phyloP scores from a whole-genome alignment of 2,797 vertebrate species.

The Sebastes dallii region DNA sequence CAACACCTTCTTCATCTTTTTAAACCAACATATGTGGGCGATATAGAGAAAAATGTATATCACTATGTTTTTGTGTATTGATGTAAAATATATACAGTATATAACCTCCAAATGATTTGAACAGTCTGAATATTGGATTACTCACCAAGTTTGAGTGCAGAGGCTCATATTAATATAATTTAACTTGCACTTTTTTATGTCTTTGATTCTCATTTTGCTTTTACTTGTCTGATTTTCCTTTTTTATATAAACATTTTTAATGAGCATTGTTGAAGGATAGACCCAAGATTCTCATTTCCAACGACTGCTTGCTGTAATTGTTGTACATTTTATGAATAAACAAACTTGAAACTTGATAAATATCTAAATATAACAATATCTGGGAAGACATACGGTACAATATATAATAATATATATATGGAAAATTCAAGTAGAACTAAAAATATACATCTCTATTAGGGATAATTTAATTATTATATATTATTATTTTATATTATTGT shows the following conservation, averaged over 20 bases:
- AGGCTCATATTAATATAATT: not conserved
- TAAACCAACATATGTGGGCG: not conserved
- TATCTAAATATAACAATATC: not conserved
- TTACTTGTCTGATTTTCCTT: too few species aligned
- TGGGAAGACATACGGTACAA: not conserved
- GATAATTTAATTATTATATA: not conserved
- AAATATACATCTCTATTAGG: not conserved
- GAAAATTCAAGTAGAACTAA: not conserved
- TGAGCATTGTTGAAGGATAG: too few species aligned
- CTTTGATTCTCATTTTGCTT: too few species aligned
- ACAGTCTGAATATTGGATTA: not conserved
- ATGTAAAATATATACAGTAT: not conserved
- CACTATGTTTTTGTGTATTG: not conserved
- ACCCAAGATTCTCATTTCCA: too few species aligned
- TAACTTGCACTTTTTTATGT: too few species aligned
- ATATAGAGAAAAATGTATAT: not conserved
- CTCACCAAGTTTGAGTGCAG: not conserved
- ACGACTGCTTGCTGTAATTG: too few species aligned
- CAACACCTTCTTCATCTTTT: slow-evolving; percentile 17
- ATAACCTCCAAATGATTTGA: not conserved
- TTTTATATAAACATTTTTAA: too few species aligned
- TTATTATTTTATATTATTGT: not conserved
- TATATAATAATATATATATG: not conserved
- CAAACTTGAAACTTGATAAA: not conserved
- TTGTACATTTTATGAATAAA: accelerated